Evolutionary conservation across 1,140 invertebrate species (phyloP), one percentile per base, ranked within the genome.

Genomic region (Cydia fagiglandana): DNA sequence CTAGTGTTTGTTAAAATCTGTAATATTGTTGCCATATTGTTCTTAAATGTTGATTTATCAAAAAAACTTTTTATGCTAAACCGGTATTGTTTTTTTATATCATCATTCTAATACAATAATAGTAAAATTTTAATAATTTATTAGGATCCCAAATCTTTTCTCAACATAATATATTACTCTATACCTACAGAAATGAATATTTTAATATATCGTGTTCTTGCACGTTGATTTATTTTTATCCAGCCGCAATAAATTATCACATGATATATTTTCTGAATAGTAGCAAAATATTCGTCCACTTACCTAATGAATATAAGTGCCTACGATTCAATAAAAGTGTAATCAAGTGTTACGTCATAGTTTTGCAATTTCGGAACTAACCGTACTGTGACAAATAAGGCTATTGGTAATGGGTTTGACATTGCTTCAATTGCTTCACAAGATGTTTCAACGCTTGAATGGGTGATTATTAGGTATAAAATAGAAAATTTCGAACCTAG

Each of bases 1-100:
- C 4, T 17, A 10, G 15, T 24, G 12, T 53, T 45, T 74, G 53
- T n/a, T 74, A 30, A 13, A 50, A 53, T 56, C 1, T 17, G 45
- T 20, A 76, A 77, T 80, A 76, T 73, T 78, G 79, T 81, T 85
- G 84, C 84, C 84, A 85, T 84, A 83, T 53, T 70, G 12, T 56
- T 76, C 47, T 73, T 45, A 73, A 20, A 9, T 74, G 13, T 68
- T 38, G 13, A 68, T 64, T 28, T 15, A 50, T 50, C 7, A 56
- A 56, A n/a, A 56, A 56, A n/a, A 2, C 15, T 7, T 56, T 13
- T 56, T 17, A 56, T 56, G 53, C n/a, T 56, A 17, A 20, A 17
- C 7, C 15, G 0, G n/a, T 56, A 17, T 41, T 41, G 38, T 56
- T 56, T 56, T 53, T 17, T 56, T 56, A 17, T 20, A 7, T 4